A percentile compares a stretch with the other conserved stretches of the same genome.
Evolutionary conservation across 2,797 vertebrate genomes (phyloP).

Genomic region (Botia kubotai): DNA sequence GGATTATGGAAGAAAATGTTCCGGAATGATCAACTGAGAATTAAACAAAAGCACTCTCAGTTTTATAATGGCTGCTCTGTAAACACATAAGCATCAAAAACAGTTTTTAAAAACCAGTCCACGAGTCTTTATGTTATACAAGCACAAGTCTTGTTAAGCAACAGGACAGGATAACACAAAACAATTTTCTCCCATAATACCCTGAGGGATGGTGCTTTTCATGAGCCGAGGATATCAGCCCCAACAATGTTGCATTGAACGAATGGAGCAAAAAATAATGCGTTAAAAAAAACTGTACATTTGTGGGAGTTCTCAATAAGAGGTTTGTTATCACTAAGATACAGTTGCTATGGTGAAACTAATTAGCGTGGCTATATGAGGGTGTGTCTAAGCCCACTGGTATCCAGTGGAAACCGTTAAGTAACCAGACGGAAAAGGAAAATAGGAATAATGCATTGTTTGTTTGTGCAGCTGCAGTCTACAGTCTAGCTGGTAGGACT

Average conservation of each 20-base stretch:
- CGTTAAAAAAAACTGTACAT: slow-evolving; percentile 47
- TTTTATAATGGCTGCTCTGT: not conserved
- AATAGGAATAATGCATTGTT: slow-evolving; percentile 73
- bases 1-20: slow-evolving; percentile 11
- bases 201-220: slow-evolving; percentile 15
- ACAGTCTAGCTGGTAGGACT: slow-evolving; percentile 66
- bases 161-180: slow-evolving; percentile 57
- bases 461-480: slow-evolving; percentile 73
- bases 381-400: slow-evolving; percentile 77
- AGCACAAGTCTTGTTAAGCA: slow-evolving; percentile 48
- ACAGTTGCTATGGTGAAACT: slow-evolving; percentile 77
- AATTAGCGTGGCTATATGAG: slow-evolving; percentile 73
- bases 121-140: slow-evolving; percentile 27
- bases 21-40: slow-evolving; percentile 13
- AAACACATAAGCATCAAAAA: slow-evolving; percentile 11
- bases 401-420: slow-evolving; percentile 71
- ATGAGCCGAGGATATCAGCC: slow-evolving; percentile 54
- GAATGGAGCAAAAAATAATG: slow-evolving; percentile 60
- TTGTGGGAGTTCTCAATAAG: slow-evolving; percentile 68
- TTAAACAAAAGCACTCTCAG: slow-evolving; percentile 1
- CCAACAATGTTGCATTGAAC: slow-evolving; percentile 56
- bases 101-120: not conserved
- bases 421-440: slow-evolving; percentile 56
- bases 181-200: slow-evolving; percentile 32
- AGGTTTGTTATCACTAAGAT: slow-evolving; percentile 73